A percentile compares a stretch with the other conserved stretches of the same genome.
Evolutionary conservation across 2,888 invertebrate species (phyloP).

Genomic region (Chrysodeixis includens): DNA sequence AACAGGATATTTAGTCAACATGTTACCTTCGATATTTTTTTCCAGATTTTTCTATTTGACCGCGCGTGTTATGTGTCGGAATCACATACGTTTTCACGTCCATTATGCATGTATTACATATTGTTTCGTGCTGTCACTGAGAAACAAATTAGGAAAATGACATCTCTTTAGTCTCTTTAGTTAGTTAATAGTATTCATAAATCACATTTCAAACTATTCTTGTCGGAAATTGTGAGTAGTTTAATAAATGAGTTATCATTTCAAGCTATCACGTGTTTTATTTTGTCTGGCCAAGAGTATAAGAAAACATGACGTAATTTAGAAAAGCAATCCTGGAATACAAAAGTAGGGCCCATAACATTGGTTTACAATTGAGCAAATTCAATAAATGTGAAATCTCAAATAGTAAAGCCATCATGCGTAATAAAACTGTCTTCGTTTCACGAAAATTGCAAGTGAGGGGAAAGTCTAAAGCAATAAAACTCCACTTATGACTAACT

Average conservation of each 20-base stretch:
- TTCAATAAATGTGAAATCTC: not conserved
- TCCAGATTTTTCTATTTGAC: conserved; percentile 10
- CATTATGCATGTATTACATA: not conserved
- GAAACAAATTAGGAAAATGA: not conserved
- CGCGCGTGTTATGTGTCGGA: conserved; percentile 9
- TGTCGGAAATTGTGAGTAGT: conserved; percentile 2
- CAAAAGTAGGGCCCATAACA: not conserved
- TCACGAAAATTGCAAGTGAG: conserved; percentile 12
- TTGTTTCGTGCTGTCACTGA: not conserved
- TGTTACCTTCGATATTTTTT: conserved; percentile 20
- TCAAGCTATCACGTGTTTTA: not conserved
- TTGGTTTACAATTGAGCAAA: not conserved
- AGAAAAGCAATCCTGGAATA: not conserved
- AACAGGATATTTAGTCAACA: conserved; percentile 55
- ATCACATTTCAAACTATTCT: conserved; percentile 9
- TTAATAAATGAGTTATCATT: conserved; percentile 23
- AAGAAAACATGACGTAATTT: not conserved
- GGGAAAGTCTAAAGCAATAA: conserved; percentile 27
- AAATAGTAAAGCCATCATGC: not conserved
- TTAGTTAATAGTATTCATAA: conserved; percentile 13
- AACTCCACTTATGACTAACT: conserved; percentile 12
- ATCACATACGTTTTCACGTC: not conserved
- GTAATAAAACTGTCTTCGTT: not conserved
- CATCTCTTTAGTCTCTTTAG: conserved; percentile 10
- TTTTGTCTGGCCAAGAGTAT: not conserved